Conservation (phyloP, 2,113 vertebrate species). For the Zosterops japonicus region DNA sequence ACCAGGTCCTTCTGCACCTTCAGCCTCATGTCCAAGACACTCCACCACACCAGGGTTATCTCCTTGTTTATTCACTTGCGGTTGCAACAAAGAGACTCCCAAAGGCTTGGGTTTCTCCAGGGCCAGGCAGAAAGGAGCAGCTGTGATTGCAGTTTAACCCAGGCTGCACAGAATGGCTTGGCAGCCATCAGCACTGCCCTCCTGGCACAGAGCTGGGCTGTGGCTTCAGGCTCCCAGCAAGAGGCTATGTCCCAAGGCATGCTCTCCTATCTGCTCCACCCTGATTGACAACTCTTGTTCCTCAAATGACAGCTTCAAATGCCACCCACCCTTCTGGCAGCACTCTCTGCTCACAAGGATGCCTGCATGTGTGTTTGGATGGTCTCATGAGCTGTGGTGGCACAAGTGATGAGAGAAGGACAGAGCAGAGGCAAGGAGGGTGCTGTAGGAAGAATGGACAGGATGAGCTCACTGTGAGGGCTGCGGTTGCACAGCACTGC, state of each 20-base stretch:
- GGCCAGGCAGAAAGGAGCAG: background rate
- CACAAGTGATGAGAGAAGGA: background rate
- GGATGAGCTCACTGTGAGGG: rapidly evolving
- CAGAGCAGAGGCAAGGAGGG: background rate
- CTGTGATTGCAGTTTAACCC: background rate
- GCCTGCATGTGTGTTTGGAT: rapidly evolving
- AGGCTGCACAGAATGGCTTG: background rate
- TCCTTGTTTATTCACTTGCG: background rate
- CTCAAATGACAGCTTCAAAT: rapidly evolving
- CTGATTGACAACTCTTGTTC: background rate
- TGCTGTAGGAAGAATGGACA: background rate
- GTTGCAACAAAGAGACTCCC: background rate
- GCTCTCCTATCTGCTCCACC: background rate
- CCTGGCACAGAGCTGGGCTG: background rate
- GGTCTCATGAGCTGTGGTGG: rapidly evolving
- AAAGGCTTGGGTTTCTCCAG: rapidly evolving
- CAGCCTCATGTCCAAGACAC: rapidly evolving
- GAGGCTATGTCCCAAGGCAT: rapidly evolving
- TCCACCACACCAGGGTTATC: rapidly evolving
- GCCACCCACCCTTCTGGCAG: background rate
- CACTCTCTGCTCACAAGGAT: background rate
- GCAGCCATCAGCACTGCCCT: background rate
- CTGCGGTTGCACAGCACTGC: rapidly evolving
- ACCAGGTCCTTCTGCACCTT: rapidly evolving
- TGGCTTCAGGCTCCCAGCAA: rapidly evolving